Percentiles rank a stretch among this genome's conserved stretches.
phyloP scores from a whole-genome alignment of 2,888 invertebrate species.

The Quadriops clusia region DNA sequence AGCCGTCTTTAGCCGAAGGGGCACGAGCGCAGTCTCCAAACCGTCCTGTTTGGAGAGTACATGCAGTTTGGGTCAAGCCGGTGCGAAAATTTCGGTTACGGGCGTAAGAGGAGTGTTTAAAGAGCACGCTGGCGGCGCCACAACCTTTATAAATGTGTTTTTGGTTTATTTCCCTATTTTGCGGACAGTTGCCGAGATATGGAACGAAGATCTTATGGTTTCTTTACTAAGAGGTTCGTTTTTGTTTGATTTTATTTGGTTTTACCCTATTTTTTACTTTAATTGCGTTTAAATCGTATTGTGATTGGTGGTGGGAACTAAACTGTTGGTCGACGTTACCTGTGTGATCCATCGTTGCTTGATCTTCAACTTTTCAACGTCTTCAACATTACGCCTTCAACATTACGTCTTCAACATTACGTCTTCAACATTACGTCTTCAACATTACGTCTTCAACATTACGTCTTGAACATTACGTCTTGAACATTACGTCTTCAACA shows the following conservation, averaged over 20 bases:
- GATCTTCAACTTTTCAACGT: too few relatives aligned
- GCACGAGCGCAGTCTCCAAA: constrained; percentile 24
- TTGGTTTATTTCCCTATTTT: constrained; percentile 34
- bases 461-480: too few relatives aligned
- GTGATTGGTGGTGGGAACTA: constrained; percentile 8
- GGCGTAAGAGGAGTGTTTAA: constrained; percentile 8
- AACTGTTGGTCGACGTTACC: too few relatives aligned
- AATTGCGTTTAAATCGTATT: constrained; percentile 35
- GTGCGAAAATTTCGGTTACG: constrained; percentile 15
- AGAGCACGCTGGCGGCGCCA: too few relatives aligned
- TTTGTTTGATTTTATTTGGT: constrained; percentile 41
- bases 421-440: too few relatives aligned
- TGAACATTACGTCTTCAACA: too few relatives aligned
- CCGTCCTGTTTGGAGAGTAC: constrained; percentile 12
- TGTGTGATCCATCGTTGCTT: too few relatives aligned
- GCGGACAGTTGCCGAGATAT: constrained; percentile 48
- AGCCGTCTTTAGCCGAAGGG: constrained; percentile 25
- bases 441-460: too few relatives aligned
- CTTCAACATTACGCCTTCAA: too few relatives aligned
- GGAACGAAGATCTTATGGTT: constrained; percentile 71
- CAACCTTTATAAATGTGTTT: constrained; percentile 31
- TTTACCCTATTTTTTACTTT: constrained; percentile 43
- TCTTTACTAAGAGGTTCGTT: constrained; percentile 72
- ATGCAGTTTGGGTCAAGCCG: constrained; percentile 18
- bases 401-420: too few relatives aligned